Percentiles rank a stretch among this genome's conserved stretches.
These are phyloP conservation scores for Agraylea sexmaculata DNA, from an alignment of 1,140 invertebrate species.

Conservation along the genomic window DNA sequence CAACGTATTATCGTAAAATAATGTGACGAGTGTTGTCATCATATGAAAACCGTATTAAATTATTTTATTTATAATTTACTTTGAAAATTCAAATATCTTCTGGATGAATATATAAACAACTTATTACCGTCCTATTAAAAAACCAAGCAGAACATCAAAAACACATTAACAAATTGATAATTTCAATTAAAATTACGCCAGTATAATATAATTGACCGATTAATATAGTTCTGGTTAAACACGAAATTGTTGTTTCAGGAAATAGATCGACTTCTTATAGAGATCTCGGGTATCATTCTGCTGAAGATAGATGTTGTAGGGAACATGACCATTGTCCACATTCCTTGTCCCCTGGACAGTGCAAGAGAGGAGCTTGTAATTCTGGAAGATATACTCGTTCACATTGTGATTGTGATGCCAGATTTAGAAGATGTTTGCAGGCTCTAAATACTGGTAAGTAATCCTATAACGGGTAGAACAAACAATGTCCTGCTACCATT, in stretches of 20 bases:
- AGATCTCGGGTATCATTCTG: slow-evolving; percentile 50
- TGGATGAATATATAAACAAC: too few species aligned
- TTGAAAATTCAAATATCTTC: too few species aligned
- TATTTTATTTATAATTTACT: too few species aligned
- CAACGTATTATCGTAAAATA: too few species aligned
- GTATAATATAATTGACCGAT: too few species aligned
- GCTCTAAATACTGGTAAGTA: slow-evolving; percentile 41
- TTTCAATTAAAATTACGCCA: too few species aligned
- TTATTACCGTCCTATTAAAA: too few species aligned
- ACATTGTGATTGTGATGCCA: slow-evolving; percentile 59
- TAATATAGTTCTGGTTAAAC: too few species aligned
- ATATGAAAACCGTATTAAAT: too few species aligned
- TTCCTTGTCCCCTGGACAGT: slow-evolving; percentile 45
- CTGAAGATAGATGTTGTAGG: slow-evolving; percentile 61
- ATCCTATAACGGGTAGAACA: not conserved
- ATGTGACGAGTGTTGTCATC: too few species aligned
- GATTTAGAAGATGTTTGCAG: slow-evolving; percentile 53
- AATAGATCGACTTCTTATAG: slow-evolving; percentile 46
- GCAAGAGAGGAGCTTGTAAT: slow-evolving; percentile 55
- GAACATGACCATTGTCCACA: slow-evolving; percentile 64
- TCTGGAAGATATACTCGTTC: slow-evolving; percentile 54
- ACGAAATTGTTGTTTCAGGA: slow-evolving; percentile 15
- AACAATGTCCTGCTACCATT: not conserved
- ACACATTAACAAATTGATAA: too few species aligned
- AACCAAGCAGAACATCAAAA: too few species aligned